Evolutionary conservation across 30 jellyfish, hydroid and myxozoan species (phyloP), one percentile per base, ranked within the genome.

Genomic region (Cassiopea xamachana): DNA sequence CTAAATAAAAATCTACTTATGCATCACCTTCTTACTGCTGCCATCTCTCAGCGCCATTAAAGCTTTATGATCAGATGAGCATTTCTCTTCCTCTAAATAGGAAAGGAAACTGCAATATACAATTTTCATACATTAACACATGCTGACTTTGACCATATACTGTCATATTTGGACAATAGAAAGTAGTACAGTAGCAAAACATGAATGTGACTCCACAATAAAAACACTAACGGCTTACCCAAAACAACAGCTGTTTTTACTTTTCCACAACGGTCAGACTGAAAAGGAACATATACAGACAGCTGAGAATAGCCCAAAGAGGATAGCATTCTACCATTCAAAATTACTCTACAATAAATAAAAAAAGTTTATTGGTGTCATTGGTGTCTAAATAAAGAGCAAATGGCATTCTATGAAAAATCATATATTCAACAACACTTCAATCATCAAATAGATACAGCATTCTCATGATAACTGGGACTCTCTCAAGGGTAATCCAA

Each of bases 221-320:
- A 55, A 3, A 55, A 27, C 0, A 27, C 39, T 27, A 55, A 3
- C 12, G 2, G 58, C 90, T n/a, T 87, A 87, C 94, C 94, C 81
- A 87, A 80, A 64, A 87, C 90, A 75, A 91, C 90, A 69, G 93
- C 97, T 49, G 92, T 88, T 74, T 92, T 87, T 13, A 97, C 98
- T 80, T 94, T 95, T 51, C 99, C 99, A 85, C 94, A 87, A 62
- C 99, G 77, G 75, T 92, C 98, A 72, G 98, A 76, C 94, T 87
- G 39, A 71, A 84, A 64, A 60, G 3, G 74, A 6, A 27, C 39
- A 0, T 27, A 27, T 27, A 27, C 0, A 27, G 39, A 27, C 39
- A 27, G 0, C 0, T 27, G 39, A 27, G 39, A 27, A 27, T 27
- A 27, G 39, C 39, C 39, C 39, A 27, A 27, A 27, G 39, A 27